Evolutionary conservation across 2,888 invertebrate genomes (phyloP).

Genomic region (Zaprionus bogoriensis): DNA sequence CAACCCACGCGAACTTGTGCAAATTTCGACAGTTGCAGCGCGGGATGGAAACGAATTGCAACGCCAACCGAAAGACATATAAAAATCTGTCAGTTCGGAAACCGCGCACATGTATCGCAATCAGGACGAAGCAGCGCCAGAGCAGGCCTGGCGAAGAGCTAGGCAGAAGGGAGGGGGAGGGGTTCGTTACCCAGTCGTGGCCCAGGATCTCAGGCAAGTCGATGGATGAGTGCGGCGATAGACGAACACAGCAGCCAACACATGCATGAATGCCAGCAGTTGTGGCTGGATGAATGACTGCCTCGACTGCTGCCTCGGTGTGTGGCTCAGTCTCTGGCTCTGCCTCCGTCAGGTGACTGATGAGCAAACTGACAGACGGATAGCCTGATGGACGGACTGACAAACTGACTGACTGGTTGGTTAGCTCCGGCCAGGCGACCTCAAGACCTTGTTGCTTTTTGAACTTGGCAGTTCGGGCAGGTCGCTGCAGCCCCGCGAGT

Average conservation of each 20-base stretch:
- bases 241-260: slow-evolving; percentile 10
- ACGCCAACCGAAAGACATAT: slow-evolving; percentile 60
- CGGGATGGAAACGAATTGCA: slow-evolving; percentile 29
- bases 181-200: slow-evolving; percentile 50
- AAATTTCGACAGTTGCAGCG: slow-evolving; percentile 53
- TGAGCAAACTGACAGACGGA: slow-evolving; percentile 15
- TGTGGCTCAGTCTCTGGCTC: slow-evolving; percentile 28
- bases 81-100: slow-evolving; percentile 74
- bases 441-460: slow-evolving; percentile 57
- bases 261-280: slow-evolving; percentile 25
- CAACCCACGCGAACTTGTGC: background rate
- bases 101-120: slow-evolving; percentile 72
- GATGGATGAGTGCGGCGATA: slow-evolving; percentile 48
- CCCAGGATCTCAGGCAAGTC: slow-evolving; percentile 37
- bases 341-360: slow-evolving; percentile 10
- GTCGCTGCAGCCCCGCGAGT: slow-evolving; percentile 7
- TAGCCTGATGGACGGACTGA: slow-evolving; percentile 12
- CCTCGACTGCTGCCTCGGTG: slow-evolving; percentile 16
- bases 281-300: slow-evolving; percentile 39
- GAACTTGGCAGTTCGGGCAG: slow-evolving; percentile 44
- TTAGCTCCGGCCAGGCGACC: slow-evolving; percentile 24
- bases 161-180: slow-evolving; percentile 55
- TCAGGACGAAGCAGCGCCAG: slow-evolving; percentile 53
- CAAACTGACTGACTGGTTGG: slow-evolving; percentile 35
- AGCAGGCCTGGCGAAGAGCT: slow-evolving; percentile 35